These are phyloP conservation scores for Orthonychiurus folsomi DNA, from an alignment of 2,888 invertebrate genomes.

Conservation along the genomic window DNA sequence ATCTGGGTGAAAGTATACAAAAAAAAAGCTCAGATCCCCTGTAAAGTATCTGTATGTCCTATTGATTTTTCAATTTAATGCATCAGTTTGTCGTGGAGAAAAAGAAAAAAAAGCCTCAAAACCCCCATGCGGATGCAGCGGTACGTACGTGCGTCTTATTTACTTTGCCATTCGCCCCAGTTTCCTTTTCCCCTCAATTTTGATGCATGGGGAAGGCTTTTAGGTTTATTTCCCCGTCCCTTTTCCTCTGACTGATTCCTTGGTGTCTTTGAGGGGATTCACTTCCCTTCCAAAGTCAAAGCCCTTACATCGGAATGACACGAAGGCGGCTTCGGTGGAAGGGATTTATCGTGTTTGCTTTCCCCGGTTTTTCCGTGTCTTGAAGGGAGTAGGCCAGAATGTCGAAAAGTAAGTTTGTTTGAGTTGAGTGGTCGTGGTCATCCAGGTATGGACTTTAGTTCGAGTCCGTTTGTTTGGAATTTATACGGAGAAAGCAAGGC, in stretches of 20 bases:
- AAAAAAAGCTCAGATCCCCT: background rate
- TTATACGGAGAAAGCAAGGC: background rate
- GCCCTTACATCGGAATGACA: background rate
- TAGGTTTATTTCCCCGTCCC: conserved; percentile 1
- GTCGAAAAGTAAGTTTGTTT: too few species aligned
- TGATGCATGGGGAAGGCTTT: background rate
- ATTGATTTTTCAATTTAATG: conserved; percentile 1
- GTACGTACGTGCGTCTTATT: background rate
- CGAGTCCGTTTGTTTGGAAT: too few species aligned
- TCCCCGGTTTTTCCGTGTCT: too few species aligned
- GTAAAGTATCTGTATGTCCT: background rate
- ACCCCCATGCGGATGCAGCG: background rate
- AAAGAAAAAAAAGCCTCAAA: background rate
- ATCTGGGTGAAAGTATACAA: background rate
- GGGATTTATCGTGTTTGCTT: background rate
- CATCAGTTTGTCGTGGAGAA: background rate
- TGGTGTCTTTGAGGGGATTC: background rate
- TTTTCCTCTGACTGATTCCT: background rate
- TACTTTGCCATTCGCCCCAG: background rate
- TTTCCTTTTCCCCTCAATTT: background rate
- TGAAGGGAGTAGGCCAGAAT: too few species aligned
- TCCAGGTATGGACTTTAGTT: too few species aligned
- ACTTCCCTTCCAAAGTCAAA: background rate
- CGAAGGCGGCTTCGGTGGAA: too few species aligned
- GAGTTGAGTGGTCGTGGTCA: too few species aligned